Percentiles rank a stretch among this genome's conserved stretches.
Conservation (phyloP, 2,113 vertebrate genomes). For the Cavia aperea region DNA sequence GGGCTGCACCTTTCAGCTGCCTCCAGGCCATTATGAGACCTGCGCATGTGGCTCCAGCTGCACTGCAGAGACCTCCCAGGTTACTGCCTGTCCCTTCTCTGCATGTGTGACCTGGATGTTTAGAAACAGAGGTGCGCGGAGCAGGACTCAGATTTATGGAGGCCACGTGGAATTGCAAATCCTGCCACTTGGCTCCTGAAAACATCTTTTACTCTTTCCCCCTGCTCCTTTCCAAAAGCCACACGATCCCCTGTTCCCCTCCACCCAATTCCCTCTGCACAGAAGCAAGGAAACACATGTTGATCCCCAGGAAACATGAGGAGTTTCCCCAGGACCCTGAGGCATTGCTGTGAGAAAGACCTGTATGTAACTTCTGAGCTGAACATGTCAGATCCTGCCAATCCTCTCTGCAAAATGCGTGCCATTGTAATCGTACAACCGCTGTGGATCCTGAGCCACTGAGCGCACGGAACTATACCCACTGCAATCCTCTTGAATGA, state of each 20-base stretch:
- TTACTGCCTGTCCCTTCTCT: background rate
- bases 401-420: background rate
- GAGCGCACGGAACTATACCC: background rate
- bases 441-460: background rate
- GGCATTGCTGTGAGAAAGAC: background rate
- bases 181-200: background rate
- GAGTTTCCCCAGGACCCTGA: background rate
- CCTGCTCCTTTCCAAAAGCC: background rate
- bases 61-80: background rate
- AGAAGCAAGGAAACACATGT: background rate
- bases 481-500: slow-evolving; percentile 19
- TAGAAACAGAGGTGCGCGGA: background rate
- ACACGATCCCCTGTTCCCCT: background rate
- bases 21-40: background rate
- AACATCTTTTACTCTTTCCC: background rate
- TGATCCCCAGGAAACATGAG: too few relatives aligned
- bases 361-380: background rate
- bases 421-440: background rate
- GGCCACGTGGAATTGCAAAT: background rate
- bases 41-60: background rate
- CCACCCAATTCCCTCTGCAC: background rate
- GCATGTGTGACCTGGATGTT: background rate
- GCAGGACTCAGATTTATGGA: background rate
- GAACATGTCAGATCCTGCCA: background rate
- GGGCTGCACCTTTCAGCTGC: background rate